Conservation (phyloP, 2,113 vertebrate species). For the Elaphurus davidianus region DNA sequence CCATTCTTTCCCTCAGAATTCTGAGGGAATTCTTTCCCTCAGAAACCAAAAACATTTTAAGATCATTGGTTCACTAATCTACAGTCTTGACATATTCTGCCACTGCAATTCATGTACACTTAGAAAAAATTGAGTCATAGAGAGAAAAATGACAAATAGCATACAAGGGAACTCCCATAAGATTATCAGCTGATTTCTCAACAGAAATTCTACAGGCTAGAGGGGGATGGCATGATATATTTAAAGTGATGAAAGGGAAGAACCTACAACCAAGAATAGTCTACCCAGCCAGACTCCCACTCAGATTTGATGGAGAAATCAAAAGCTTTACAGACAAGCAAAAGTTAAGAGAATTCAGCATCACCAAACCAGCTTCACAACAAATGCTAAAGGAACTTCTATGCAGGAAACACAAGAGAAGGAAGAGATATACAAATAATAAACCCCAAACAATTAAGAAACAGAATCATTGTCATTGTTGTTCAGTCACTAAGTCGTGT, state of each 20-base stretch:
- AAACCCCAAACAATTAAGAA: not conserved
- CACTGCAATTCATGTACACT: slow-evolving; percentile 42
- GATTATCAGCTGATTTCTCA: not conserved
- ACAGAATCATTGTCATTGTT: not conserved
- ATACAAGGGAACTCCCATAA: not conserved
- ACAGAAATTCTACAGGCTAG: not conserved
- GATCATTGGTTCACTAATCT: not conserved
- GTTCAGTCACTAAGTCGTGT: not conserved
- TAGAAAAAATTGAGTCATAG: not conserved
- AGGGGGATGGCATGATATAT: not conserved
- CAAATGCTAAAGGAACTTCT: not conserved
- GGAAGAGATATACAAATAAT: not conserved
- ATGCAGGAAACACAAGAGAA: not conserved
- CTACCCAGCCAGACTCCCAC: not conserved
- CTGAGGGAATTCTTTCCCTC: not conserved
- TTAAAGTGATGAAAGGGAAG: not conserved
- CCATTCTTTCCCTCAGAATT: slow-evolving; percentile 25
- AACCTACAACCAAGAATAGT: not conserved
- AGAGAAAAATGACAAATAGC: not conserved
- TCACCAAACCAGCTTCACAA: not conserved
- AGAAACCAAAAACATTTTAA: slow-evolving; percentile 46
- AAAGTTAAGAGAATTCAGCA: not conserved
- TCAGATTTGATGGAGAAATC: not conserved
- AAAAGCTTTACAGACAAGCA: not conserved
- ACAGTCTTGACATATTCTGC: not conserved